These are phyloP conservation scores for Genyomyrus donnyi DNA, from an alignment of 2,113 vertebrate species.

Conservation along the genomic window DNA sequence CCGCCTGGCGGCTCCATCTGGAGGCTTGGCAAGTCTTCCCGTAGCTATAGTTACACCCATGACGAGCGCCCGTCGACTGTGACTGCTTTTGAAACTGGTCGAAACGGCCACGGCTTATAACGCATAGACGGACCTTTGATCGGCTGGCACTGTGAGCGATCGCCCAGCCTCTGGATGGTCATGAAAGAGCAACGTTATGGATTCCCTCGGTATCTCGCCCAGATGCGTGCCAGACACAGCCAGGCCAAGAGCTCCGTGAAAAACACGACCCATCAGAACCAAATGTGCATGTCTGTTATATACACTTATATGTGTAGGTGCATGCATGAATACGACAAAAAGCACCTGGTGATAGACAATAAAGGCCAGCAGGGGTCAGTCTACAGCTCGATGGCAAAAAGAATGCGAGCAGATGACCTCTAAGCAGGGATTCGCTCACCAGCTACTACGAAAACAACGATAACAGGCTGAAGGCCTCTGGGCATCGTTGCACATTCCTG, in stretches of 20 bases:
- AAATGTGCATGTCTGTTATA: background rate
- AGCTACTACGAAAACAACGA: background rate
- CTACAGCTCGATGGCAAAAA: background rate
- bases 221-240: background rate
- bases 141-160: background rate
- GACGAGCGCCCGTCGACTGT: background rate
- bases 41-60: conserved; percentile 11
- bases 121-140: background rate
- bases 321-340: background rate
- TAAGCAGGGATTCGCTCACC: background rate
- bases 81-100: background rate
- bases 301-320: background rate
- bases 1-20: conserved; percentile 12
- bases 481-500: background rate
- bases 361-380: background rate
- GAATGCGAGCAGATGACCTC: background rate
- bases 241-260: background rate
- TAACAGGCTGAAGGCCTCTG: background rate
- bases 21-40: background rate
- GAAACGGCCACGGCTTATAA: background rate
- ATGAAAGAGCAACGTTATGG: background rate
- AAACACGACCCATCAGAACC: background rate
- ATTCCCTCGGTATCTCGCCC: background rate
- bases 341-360: background rate
- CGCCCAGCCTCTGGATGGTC: background rate